These are phyloP conservation scores for Helicolenus hilgendorfi DNA, from an alignment of 2,797 vertebrate species.

Conservation along the genomic window DNA sequence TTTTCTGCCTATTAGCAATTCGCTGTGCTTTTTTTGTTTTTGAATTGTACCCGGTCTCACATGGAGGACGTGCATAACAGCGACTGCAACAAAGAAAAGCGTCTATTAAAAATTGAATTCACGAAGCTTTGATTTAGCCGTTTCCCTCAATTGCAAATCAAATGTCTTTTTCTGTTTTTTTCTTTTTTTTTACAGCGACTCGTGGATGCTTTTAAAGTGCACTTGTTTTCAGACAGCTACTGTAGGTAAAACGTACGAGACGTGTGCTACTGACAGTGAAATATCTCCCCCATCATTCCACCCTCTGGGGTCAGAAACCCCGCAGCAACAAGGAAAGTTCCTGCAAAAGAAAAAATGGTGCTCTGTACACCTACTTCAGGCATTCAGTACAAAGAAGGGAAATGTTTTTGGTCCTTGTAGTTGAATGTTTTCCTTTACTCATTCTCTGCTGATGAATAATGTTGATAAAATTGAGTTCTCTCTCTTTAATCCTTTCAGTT, in stretches of 20 bases:
- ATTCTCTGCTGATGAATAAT: constrained; percentile 24
- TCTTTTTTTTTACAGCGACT: background rate
- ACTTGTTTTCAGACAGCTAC: background rate
- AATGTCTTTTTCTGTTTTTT: background rate
- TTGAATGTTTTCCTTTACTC: background rate
- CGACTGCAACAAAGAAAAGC: constrained; percentile 15
- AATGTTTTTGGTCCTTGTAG: background rate
- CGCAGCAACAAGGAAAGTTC: background rate
- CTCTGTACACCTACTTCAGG: background rate
- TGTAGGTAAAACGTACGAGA: background rate
- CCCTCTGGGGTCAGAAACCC: background rate
- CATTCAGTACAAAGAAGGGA: background rate
- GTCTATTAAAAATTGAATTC: constrained; percentile 59
- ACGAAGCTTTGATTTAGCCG: constrained; percentile 54
- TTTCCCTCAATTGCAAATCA: constrained; percentile 40
- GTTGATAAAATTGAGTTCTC: constrained; percentile 22
- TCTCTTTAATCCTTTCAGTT: constrained; percentile 30
- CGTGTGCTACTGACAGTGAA: background rate
- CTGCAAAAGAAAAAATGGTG: background rate
- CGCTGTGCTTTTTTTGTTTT: constrained; percentile 56
- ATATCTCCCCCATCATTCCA: background rate
- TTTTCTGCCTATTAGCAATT: constrained; percentile 53
- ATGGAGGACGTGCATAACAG: constrained; percentile 16
- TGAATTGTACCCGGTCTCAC: constrained; percentile 1
- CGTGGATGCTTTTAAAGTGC: background rate